Conservation (phyloP, 2,888 invertebrate genomes). For the Melinaea menophilus region DNA sequence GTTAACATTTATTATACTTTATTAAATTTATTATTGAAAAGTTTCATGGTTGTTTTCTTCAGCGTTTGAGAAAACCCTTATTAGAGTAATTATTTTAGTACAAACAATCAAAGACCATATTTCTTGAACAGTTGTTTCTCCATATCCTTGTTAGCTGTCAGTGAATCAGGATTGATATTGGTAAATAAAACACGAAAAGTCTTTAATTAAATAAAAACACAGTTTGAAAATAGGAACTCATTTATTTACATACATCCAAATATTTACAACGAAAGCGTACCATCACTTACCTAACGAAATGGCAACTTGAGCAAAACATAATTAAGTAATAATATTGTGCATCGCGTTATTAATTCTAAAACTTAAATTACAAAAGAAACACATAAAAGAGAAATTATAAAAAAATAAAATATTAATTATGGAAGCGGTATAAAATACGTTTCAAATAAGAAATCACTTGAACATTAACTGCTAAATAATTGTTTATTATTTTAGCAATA, state of each 20-base stretch:
- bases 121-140: no score
- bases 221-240: slow-evolving; percentile 68
- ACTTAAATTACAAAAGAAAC: slow-evolving; percentile 23
- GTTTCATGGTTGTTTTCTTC: no score
- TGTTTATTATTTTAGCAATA: no score
- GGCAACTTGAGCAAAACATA: slow-evolving; percentile 72
- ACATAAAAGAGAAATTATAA: slow-evolving; percentile 24
- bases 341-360: slow-evolving; percentile 36
- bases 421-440: not conserved
- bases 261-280: slow-evolving; percentile 58
- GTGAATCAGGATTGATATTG: no score
- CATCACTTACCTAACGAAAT: slow-evolving; percentile 52
- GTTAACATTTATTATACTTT: no score
- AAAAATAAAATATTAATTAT: slow-evolving; percentile 20
- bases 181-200: no score
- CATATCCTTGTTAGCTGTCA: no score
- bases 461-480: not conserved
- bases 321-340: slow-evolving; percentile 48
- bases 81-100: no score
- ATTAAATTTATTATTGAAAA: no score
- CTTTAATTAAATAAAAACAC: slow-evolving; percentile 49
- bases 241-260: slow-evolving; percentile 67
- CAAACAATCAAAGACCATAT: no score
- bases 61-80: no score
- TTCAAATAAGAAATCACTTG: not conserved